Conservation (phyloP, 2,797 vertebrate species). For the Oceanodroma leucorhoa region DNA sequence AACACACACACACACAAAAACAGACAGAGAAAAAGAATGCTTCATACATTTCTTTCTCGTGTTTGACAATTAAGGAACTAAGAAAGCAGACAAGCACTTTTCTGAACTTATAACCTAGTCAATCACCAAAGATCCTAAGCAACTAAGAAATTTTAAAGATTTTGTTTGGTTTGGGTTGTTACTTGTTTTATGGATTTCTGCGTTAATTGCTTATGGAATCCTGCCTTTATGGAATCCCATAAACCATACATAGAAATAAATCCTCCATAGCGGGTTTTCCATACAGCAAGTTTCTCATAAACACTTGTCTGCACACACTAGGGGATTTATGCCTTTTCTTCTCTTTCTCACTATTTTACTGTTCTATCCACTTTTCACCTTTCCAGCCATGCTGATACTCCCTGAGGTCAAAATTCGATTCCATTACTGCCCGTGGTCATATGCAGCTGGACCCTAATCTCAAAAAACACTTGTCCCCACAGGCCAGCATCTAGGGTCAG, state of each 20-base stretch:
- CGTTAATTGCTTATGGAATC: background rate
- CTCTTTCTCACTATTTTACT: background rate
- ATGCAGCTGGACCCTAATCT: background rate
- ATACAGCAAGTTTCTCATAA: background rate
- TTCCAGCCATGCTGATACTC: background rate
- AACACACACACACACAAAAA: background rate
- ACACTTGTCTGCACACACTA: background rate
- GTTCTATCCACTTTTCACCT: background rate
- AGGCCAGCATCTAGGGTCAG: background rate
- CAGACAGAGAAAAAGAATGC: background rate
- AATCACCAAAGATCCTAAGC: background rate
- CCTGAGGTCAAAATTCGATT: background rate
- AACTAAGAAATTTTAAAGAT: background rate
- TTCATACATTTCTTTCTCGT: background rate
- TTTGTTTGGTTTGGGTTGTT: background rate
- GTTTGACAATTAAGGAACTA: no score
- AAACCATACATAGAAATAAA: background rate
- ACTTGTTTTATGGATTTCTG: background rate
- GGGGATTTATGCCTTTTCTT: background rate
- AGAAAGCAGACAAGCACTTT: background rate
- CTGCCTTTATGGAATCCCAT: background rate
- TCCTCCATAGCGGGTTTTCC: background rate
- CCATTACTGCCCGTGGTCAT: background rate
- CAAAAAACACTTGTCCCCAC: background rate
- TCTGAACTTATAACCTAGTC: background rate